Evolutionary conservation across 2,113 vertebrate genomes (phyloP).

Genomic region (Pristiophorus japonicus): DNA sequence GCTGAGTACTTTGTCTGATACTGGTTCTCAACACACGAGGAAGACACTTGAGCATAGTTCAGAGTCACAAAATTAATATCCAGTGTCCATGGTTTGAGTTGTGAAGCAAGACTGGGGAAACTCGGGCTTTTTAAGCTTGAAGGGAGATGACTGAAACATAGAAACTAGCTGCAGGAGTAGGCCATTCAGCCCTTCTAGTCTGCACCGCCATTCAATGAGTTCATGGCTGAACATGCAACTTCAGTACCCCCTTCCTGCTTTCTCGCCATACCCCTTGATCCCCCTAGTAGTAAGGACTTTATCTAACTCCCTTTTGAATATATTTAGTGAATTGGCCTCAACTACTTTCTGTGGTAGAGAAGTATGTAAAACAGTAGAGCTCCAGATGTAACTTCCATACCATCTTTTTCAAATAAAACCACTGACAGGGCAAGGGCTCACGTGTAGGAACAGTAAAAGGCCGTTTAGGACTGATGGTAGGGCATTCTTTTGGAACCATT

Average conservation of each 20-base stretch:
- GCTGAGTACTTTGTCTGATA: neutral
- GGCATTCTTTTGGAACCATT: neutral
- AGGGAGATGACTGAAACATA: neutral
- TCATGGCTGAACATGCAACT: too few species aligned
- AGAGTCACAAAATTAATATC: neutral
- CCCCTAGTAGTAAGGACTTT: too few species aligned
- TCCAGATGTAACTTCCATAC: neutral
- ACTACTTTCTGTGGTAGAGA: too few species aligned
- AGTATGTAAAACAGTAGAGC: neutral
- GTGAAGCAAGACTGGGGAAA: neutral
- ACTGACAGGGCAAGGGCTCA: neutral
- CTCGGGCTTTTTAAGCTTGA: neutral
- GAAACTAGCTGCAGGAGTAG: too few species aligned
- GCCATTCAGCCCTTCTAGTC: too few species aligned
- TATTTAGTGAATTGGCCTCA: too few species aligned
- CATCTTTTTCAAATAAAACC: neutral
- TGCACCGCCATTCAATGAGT: too few species aligned
- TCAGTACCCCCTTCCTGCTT: too few species aligned
- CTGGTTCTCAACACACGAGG: neutral
- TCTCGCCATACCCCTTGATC: too few species aligned
- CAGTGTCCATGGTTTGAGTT: neutral
- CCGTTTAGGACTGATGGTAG: neutral
- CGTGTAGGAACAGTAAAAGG: neutral
- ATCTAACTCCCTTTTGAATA: too few species aligned
- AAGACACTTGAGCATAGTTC: neutral